These are phyloP conservation scores for Lobophora halterata DNA, from an alignment of 2,888 invertebrate genomes.

Conservation along the genomic window DNA sequence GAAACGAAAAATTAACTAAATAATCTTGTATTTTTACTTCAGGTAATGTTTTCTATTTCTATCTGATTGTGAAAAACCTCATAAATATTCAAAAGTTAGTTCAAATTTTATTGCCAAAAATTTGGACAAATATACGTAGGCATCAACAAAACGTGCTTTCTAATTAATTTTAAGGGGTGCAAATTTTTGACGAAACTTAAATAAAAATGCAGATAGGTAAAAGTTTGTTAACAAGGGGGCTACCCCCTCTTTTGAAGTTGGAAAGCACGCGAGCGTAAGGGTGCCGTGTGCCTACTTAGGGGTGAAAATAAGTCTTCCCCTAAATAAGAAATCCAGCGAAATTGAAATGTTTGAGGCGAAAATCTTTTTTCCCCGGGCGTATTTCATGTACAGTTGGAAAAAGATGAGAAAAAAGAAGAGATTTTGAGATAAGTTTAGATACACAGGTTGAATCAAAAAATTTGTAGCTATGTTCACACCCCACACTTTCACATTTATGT, in stretches of 20 bases:
- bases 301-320: slow-evolving; percentile 53
- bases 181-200: slow-evolving; percentile 74
- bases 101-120: too few species aligned
- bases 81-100: too few species aligned
- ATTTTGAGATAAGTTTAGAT: too few species aligned
- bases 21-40: too few species aligned
- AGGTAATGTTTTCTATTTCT: too few species aligned
- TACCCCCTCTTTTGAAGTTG: slow-evolving; percentile 63
- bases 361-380: slow-evolving; percentile 36
- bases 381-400: background rate
- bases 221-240: slow-evolving; percentile 66
- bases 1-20: too few species aligned
- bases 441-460: too few species aligned
- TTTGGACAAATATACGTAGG: slow-evolving; percentile 41
- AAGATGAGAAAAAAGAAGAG: background rate
- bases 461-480: too few species aligned
- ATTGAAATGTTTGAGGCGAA: slow-evolving; percentile 52
- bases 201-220: slow-evolving; percentile 63
- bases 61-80: too few species aligned
- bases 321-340: slow-evolving; percentile 50
- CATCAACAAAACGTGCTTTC: slow-evolving; percentile 49
- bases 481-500: too few species aligned
- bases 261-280: slow-evolving; percentile 41
- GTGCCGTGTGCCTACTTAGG: slow-evolving; percentile 44
- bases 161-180: slow-evolving; percentile 62